Conservation (phyloP, 2,888 invertebrate species). For the Eristalis arbustorum region DNA sequence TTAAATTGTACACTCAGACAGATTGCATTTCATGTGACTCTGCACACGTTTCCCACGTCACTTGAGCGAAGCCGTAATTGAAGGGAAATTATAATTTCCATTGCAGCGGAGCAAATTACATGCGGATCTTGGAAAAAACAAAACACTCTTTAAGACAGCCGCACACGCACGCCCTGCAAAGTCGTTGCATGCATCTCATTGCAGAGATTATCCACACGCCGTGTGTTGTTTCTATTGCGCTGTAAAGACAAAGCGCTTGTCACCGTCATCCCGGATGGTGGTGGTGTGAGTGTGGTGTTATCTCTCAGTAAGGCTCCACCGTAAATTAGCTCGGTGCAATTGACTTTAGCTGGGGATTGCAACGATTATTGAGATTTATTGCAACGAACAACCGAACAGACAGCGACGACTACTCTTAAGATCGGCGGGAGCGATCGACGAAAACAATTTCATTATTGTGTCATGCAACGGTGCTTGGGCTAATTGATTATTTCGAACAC, state of each 20-base stretch:
- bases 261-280: not conserved
- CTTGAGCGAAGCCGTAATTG: not conserved
- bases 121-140: not conserved
- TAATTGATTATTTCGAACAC: constrained; percentile 57
- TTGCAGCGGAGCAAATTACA: not conserved
- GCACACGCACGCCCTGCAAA: not conserved
- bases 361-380: not conserved
- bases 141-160: not conserved
- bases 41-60: not conserved
- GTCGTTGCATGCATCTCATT: not conserved
- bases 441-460: constrained; percentile 63
- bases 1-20: not conserved
- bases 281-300: not conserved
- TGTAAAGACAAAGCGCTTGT: not conserved
- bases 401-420: not conserved
- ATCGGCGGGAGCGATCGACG: constrained; percentile 43
- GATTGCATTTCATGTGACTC: not conserved
- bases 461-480: constrained; percentile 54
- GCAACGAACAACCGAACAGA: not conserved
- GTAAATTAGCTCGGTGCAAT: not conserved
- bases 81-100: not conserved
- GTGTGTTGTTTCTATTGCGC: not conserved
- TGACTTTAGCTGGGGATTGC: not conserved
- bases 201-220: not conserved
- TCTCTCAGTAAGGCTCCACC: not conserved